Evolutionary conservation across 2,797 vertebrate genomes (phyloP).

Genomic region (Dallia pectoralis): DNA sequence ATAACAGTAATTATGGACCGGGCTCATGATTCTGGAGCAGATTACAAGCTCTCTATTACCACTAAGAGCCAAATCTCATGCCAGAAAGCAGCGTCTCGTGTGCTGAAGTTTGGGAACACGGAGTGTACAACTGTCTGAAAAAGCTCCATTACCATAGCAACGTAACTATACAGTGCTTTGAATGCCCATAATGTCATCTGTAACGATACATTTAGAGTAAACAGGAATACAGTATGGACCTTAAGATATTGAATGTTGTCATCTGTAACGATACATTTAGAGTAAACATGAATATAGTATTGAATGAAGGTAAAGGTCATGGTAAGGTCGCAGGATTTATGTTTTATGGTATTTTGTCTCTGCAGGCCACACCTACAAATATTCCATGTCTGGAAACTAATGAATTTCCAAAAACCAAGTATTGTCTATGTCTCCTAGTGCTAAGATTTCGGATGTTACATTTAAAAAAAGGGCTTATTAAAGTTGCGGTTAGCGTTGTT

Average conservation of each 20-base stretch:
- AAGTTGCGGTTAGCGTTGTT: too few species aligned
- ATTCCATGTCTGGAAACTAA: too few species aligned
- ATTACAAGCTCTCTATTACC: conserved; percentile 57
- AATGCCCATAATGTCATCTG: not conserved
- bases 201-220: not conserved
- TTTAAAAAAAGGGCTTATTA: too few species aligned
- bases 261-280: not conserved
- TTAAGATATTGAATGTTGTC: not conserved
- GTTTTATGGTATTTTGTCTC: too few species aligned
- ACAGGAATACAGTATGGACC: not conserved
- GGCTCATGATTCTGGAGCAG: conserved; percentile 36
- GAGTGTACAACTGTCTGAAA: conserved; percentile 33
- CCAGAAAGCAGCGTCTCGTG: conserved; percentile 21
- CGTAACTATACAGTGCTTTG: conserved; percentile 27
- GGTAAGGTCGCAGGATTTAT: too few species aligned
- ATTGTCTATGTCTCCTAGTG: too few species aligned
- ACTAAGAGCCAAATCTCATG: conserved; percentile 31
- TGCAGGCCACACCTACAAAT: too few species aligned
- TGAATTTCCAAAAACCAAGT: too few species aligned
- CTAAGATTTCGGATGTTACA: too few species aligned
- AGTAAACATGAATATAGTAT: not conserved
- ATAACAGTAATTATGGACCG: conserved; percentile 52
- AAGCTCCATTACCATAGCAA: conserved; percentile 24
- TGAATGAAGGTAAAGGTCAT: too few species aligned
- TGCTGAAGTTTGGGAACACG: conserved; percentile 27